Conservation (phyloP, 30 jellyfish, hydroid and myxozoan genomes). For the Pelagia noctiluca region DNA sequence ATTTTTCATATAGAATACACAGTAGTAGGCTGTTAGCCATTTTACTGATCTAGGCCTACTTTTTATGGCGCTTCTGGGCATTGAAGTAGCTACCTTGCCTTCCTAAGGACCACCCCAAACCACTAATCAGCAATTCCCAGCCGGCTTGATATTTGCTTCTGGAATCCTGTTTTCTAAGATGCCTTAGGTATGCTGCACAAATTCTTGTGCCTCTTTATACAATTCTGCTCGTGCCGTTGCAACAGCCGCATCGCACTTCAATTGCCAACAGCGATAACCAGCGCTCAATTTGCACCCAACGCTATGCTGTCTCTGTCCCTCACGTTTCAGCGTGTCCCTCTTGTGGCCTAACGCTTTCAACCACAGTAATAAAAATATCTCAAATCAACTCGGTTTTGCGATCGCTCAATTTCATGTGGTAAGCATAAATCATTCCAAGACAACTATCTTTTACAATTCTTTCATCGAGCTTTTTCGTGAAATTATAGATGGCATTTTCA, state of each 20-base stretch:
- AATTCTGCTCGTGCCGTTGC: not conserved
- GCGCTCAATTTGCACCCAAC: not conserved
- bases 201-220: not conserved
- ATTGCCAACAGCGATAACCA: not conserved
- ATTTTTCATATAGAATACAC: too few species aligned
- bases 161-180: too few species aligned
- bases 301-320: not conserved
- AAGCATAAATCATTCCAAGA: conserved; percentile 1
- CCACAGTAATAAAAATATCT: not conserved
- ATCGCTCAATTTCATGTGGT: not conserved
- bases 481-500: too few species aligned
- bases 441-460: not conserved
- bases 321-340: not conserved
- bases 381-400: not conserved
- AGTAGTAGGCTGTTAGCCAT: too few species aligned
- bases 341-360: conserved; percentile 2
- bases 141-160: too few species aligned
- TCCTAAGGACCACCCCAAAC: too few species aligned
- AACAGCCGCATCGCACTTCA: not conserved
- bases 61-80: too few species aligned
- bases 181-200: not conserved
- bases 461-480: not conserved
- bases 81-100: too few species aligned
- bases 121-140: too few species aligned
- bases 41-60: too few species aligned